Percentiles rank a stretch among this genome's conserved stretches.
phyloP scores from a whole-genome alignment of 2,113 vertebrate genomes.

The Hypocryptadius cinnamomeus region DNA sequence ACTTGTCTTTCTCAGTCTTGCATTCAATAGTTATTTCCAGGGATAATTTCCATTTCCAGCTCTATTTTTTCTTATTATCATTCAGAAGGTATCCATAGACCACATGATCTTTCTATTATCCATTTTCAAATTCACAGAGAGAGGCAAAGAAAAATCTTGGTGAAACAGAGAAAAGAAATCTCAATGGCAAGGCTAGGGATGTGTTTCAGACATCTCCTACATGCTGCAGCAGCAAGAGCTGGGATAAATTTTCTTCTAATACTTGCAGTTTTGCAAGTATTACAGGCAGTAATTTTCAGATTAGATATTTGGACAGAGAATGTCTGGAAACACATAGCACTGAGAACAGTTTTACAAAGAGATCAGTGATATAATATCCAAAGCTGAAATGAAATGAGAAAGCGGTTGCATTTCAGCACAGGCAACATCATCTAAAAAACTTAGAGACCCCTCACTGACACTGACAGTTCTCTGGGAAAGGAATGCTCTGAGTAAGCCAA shows the following conservation, averaged over 20 bases:
- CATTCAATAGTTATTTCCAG: not conserved
- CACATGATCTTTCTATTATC: not conserved
- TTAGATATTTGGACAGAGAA: not conserved
- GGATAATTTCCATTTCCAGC: not conserved
- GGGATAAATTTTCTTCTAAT: not conserved
- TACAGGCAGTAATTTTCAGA: not conserved
- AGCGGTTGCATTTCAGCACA: not conserved
- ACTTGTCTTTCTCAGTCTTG: not conserved
- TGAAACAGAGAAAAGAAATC: not conserved
- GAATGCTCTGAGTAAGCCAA: not conserved
- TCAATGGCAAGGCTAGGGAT: not conserved
- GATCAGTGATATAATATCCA: not conserved
- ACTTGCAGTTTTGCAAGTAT: not conserved
- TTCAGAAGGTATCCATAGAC: not conserved
- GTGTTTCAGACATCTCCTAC: not conserved
- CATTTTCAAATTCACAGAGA: not conserved
- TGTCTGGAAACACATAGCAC: not conserved
- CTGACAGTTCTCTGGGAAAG: not conserved
- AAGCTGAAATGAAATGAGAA: not conserved
- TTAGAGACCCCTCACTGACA: not conserved
- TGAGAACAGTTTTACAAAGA: not conserved
- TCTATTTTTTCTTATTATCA: not conserved
- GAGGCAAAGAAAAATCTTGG: not conserved
- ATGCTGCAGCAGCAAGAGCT: not conserved
- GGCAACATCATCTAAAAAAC: not conserved